Percentiles rank a stretch among this genome's conserved stretches.
Evolutionary conservation across 2,113 vertebrate genomes (phyloP).

Genomic region (Chionomys nivalis): DNA sequence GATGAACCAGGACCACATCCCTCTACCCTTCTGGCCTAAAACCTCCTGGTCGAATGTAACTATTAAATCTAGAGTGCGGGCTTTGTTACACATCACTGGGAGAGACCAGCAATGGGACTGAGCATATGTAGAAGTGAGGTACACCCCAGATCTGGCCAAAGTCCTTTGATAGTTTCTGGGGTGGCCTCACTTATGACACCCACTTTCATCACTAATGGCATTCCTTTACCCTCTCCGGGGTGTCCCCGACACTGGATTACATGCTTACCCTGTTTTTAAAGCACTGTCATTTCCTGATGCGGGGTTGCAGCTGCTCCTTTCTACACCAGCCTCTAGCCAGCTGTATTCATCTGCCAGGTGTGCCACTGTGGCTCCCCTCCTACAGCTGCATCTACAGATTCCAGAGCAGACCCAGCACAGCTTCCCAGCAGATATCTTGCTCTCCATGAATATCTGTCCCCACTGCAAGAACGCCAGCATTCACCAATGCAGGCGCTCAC

Average conservation of each 20-base stretch:
- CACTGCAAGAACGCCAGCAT: accelerated
- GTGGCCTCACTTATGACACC: neutral
- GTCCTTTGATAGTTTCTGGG: neutral
- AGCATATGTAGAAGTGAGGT: no score
- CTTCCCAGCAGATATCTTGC: neutral
- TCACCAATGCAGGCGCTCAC: neutral
- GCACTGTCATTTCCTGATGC: neutral
- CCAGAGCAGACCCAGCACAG: neutral
- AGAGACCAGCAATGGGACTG: neutral
- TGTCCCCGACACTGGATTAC: neutral
- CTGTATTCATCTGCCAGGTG: neutral
- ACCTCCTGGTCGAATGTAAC: accelerated
- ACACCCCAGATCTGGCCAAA: neutral
- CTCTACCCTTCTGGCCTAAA: neutral
- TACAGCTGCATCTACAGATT: accelerated
- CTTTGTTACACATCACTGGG: neutral
- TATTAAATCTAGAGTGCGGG: neutral
- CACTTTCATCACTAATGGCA: neutral
- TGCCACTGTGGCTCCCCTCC: neutral
- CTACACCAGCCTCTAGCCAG: neutral
- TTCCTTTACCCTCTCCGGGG: neutral
- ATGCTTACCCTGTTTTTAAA: neutral
- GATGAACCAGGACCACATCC: neutral
- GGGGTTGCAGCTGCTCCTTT: neutral
- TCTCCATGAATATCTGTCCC: accelerated